Conservation (phyloP, 2,797 vertebrate species). For the Chelonia mydas region DNA sequence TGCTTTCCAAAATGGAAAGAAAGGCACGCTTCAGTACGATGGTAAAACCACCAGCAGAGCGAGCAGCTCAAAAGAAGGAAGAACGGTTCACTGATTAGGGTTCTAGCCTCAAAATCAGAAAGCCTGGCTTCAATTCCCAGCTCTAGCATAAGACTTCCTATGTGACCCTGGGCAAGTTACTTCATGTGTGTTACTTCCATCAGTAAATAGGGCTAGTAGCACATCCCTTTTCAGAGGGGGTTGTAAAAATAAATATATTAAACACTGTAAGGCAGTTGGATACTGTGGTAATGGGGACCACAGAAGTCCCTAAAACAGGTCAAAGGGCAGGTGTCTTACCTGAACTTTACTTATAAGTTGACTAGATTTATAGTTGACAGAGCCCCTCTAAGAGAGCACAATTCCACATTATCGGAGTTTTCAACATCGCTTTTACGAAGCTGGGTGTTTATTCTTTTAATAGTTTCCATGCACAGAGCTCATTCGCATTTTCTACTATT, state of each 20-base stretch:
- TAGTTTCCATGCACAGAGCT: not conserved
- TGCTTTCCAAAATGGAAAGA: not conserved
- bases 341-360: not conserved
- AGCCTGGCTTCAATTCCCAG: not conserved
- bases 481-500: not conserved
- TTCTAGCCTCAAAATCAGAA: not conserved
- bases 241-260: not conserved
- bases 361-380: not conserved
- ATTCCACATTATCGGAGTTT: not conserved
- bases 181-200: not conserved
- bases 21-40: not conserved
- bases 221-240: not conserved
- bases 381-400: accelerated
- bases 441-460: not conserved
- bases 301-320: not conserved
- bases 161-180: not conserved
- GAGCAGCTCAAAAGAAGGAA: not conserved
- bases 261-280: not conserved
- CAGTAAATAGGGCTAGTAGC: not conserved
- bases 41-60: not conserved
- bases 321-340: not conserved
- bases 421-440: not conserved
- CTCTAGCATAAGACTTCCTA: not conserved
- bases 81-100: not conserved
- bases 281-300: accelerated